phyloP scores from a whole-genome alignment of 2,888 invertebrate genomes.

The Nephrotoma appendiculata region DNA sequence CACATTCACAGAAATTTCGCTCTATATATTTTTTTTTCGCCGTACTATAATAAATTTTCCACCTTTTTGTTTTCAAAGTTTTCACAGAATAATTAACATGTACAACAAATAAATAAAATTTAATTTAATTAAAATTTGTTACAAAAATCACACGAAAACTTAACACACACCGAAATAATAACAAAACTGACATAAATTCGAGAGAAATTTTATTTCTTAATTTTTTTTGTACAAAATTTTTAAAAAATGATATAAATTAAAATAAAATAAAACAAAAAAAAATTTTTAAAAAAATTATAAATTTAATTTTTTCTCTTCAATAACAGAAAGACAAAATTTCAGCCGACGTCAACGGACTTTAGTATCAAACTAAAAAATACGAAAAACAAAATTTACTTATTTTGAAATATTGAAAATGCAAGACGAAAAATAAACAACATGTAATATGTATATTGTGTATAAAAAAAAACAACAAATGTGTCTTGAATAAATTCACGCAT shows the following conservation, averaged over 20 bases:
- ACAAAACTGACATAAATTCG: neutral
- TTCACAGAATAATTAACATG: neutral
- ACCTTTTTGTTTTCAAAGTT: neutral
- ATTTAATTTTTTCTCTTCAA: neutral
- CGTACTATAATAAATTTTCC: neutral
- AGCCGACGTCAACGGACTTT: slow-evolving; percentile 4
- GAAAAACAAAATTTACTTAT: neutral
- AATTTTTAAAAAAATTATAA: neutral
- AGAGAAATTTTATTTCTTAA: neutral
- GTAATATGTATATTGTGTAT: neutral
- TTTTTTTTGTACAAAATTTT: neutral
- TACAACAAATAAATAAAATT: neutral
- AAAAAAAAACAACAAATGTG: neutral
- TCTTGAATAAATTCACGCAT: neutral
- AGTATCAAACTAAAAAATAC: slow-evolving; percentile 3
- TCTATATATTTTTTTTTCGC: neutral
- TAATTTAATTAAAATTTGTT: neutral
- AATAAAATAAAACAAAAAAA: neutral
- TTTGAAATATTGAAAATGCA: neutral
- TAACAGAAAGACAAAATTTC: neutral
- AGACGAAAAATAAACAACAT: neutral
- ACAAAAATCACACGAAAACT: neutral
- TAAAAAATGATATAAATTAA: neutral
- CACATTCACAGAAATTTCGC: neutral
- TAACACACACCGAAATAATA: neutral